Evolutionary conservation across 2,888 invertebrate genomes (phyloP).

Genomic region (Bellardia bayeri): DNA sequence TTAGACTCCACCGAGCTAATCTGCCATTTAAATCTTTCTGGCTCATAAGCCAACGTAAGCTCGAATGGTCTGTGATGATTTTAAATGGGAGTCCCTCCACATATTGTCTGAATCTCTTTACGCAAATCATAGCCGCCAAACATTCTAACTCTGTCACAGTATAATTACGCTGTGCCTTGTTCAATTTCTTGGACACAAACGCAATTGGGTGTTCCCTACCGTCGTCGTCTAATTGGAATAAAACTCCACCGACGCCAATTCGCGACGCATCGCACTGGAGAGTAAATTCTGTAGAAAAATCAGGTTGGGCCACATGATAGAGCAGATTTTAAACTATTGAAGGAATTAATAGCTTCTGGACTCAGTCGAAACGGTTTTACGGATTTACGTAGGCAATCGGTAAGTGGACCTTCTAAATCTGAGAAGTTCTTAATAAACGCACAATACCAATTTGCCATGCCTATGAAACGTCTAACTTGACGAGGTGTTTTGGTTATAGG

Average conservation of each 20-base stretch:
- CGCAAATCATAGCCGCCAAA: background rate
- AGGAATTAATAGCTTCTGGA: background rate
- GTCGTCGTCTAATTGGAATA: background rate
- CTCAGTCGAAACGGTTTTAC: conserved; percentile 2
- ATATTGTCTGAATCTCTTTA: background rate
- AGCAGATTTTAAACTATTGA: background rate
- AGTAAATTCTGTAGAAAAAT: no score
- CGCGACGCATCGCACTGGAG: no score
- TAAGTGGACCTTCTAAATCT: conserved; percentile 37
- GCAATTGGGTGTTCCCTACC: conserved; percentile 1
- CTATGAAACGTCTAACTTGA: conserved; percentile 35
- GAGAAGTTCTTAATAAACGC: conserved; percentile 32
- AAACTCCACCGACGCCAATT: no score
- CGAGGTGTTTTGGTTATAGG: conserved; percentile 37
- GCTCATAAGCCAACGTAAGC: no score
- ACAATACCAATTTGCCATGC: background rate
- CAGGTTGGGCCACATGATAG: background rate
- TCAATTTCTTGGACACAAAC: background rate
- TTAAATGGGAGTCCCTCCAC: background rate
- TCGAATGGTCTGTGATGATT: no score
- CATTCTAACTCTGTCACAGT: background rate
- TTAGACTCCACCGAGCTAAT: no score
- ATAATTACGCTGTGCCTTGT: background rate
- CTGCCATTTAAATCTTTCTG: no score
- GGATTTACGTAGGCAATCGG: background rate